Conservation (phyloP, 2,113 vertebrate genomes). For the Mesembrinibis cayennensis region DNA sequence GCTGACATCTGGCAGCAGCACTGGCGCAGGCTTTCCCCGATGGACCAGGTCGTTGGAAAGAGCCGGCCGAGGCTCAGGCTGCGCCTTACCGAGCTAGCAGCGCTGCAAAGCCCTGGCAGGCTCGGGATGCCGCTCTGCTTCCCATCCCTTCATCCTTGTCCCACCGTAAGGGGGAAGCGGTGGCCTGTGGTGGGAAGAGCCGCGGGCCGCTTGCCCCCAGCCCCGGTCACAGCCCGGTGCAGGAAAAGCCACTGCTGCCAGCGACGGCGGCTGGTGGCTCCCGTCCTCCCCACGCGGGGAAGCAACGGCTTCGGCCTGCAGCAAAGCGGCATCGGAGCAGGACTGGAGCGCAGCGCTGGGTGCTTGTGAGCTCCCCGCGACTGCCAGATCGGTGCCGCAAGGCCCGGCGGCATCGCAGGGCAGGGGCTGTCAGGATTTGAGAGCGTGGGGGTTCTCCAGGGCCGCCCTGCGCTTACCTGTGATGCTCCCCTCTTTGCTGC, state of each 20-base stretch:
- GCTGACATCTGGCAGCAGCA: background rate
- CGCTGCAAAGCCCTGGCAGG: background rate
- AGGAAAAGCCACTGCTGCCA: background rate
- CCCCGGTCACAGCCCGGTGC: rapidly evolving
- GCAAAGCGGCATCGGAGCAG: background rate
- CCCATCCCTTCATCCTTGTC: background rate
- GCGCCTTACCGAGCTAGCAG: background rate
- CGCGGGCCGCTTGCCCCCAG: background rate
- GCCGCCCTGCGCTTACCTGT: background rate
- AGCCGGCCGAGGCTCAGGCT: background rate
- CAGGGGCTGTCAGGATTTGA: background rate
- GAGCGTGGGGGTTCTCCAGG: background rate
- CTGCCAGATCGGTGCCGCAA: rapidly evolving
- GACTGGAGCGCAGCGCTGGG: background rate
- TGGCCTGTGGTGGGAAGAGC: background rate
- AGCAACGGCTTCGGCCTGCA: rapidly evolving
- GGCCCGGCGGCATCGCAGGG: background rate
- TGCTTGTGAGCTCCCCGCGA: background rate
- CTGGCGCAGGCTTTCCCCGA: background rate
- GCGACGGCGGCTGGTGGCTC: background rate
- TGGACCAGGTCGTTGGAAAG: background rate
- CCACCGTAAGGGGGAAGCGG: background rate
- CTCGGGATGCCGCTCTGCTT: background rate
- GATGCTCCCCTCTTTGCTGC: background rate
- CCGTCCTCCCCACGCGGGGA: rapidly evolving